Conservation (phyloP, 2,888 invertebrate species). For the Lingula anatina region DNA sequence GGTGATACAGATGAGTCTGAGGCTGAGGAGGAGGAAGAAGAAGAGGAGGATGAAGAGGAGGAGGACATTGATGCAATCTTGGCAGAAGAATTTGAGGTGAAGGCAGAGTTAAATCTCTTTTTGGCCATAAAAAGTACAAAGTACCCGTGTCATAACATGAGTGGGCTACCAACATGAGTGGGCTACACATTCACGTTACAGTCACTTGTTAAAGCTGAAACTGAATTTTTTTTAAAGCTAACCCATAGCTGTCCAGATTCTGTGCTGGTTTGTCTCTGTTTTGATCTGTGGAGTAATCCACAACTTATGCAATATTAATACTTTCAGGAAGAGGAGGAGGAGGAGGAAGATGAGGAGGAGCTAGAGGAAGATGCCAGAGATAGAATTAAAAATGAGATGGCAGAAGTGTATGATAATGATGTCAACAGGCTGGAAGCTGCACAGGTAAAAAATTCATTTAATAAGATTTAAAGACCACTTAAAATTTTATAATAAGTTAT, state of each 20-base stretch:
- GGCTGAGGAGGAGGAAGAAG: slow-evolving; percentile 40
- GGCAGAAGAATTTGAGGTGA: slow-evolving; percentile 49
- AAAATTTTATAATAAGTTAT: too few species aligned
- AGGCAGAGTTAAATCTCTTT: too few species aligned
- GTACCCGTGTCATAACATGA: too few species aligned
- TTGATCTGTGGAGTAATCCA: too few species aligned
- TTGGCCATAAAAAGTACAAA: too few species aligned
- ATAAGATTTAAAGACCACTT: background rate
- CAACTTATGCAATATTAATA: background rate
- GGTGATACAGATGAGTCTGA: slow-evolving; percentile 23
- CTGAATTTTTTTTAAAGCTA: too few species aligned
- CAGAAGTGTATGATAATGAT: slow-evolving; percentile 46
- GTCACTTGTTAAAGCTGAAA: too few species aligned
- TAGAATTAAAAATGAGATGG: slow-evolving; percentile 44
- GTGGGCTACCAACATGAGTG: too few species aligned
- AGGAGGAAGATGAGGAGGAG: slow-evolving; percentile 51
- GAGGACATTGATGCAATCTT: slow-evolving; percentile 45
- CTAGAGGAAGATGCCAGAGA: slow-evolving; percentile 49
- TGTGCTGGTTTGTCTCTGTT: too few species aligned
- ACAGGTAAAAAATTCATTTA: too few species aligned
- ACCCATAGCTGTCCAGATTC: too few species aligned
- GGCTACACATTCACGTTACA: too few species aligned
- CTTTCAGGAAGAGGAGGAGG: slow-evolving; percentile 46
- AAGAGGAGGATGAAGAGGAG: slow-evolving; percentile 43
- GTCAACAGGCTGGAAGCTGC: slow-evolving; percentile 38